Conservation (phyloP, 2,888 invertebrate species). For the Ischnus inquisitorius region DNA sequence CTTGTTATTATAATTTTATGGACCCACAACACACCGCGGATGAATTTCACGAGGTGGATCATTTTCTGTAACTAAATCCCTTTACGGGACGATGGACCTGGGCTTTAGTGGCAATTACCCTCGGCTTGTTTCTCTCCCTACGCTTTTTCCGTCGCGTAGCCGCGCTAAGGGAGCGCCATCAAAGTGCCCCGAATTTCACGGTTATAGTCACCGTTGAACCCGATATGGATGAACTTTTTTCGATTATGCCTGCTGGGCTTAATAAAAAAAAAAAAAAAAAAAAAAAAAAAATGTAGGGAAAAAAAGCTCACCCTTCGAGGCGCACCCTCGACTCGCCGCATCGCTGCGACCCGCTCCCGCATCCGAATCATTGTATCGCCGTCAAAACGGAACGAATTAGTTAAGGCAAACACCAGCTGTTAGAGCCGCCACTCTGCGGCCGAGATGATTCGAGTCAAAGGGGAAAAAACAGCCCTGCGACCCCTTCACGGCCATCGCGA, state of each 20-base stretch:
- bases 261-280: background rate
- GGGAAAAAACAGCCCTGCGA: constrained; percentile 32
- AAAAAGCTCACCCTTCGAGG: constrained; percentile 9
- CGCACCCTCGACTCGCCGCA: background rate
- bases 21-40: background rate
- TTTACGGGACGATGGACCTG: constrained; percentile 20
- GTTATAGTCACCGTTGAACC: constrained; percentile 6
- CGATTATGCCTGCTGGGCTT: background rate
- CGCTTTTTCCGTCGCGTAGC: background rate
- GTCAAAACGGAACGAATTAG: constrained; percentile 49
- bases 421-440: background rate
- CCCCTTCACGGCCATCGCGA: constrained; percentile 23
- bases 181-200: constrained; percentile 37
- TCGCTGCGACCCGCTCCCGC: constrained; percentile 3
- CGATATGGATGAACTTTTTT: constrained; percentile 14
- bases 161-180: background rate
- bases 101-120: constrained; percentile 29
- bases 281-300: background rate
- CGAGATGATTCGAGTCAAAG: constrained; percentile 19
- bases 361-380: constrained; percentile 25
- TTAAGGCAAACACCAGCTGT: constrained; percentile 19
- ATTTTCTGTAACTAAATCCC: constrained; percentile 16
- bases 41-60: background rate
- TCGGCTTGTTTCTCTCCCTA: background rate
- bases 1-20: constrained; percentile 33